A percentile compares a stretch with the other conserved stretches of the same genome.
These are phyloP conservation scores for Hemicordylus capensis DNA, from an alignment of 2,113 vertebrate genomes.

Conservation along the genomic window DNA sequence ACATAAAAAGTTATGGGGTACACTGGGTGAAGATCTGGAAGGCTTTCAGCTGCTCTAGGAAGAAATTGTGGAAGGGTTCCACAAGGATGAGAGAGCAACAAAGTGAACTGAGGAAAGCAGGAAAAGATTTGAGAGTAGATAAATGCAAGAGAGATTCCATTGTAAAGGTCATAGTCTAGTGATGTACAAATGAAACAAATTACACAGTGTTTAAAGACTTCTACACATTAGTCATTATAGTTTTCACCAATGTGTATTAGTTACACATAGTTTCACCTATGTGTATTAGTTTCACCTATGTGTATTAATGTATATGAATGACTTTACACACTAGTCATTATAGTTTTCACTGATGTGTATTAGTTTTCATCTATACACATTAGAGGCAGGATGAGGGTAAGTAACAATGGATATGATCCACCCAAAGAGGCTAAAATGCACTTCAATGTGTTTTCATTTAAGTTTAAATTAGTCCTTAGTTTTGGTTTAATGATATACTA, in stretches of 20 bases:
- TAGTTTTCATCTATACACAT: too few relatives aligned
- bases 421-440: not conserved
- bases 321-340: not conserved
- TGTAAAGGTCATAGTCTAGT: not conserved
- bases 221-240: not conserved
- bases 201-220: not conserved
- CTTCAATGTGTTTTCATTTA: not conserved
- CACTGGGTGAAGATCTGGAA: conserved; percentile 30
- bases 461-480: not conserved
- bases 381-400: too few relatives aligned
- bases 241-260: too few relatives aligned
- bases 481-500: not conserved
- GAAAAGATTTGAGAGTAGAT: conserved; percentile 9
- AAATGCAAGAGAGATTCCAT: not conserved
- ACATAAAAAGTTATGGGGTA: conserved; percentile 18
- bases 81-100: conserved; percentile 28
- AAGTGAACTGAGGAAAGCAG: conserved; percentile 17
- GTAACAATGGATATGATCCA: not conserved
- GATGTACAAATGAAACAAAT: not conserved
- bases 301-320: too few relatives aligned
- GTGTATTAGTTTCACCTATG: too few relatives aligned
- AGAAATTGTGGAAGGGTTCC: conserved; percentile 16
- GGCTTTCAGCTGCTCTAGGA: conserved; percentile 18
- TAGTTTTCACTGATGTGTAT: too few relatives aligned
- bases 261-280: too few relatives aligned